A percentile compares a stretch with the other conserved stretches of the same genome.
phyloP scores from a whole-genome alignment of 2,797 vertebrate genomes.

The Taeniopygia guttata region DNA sequence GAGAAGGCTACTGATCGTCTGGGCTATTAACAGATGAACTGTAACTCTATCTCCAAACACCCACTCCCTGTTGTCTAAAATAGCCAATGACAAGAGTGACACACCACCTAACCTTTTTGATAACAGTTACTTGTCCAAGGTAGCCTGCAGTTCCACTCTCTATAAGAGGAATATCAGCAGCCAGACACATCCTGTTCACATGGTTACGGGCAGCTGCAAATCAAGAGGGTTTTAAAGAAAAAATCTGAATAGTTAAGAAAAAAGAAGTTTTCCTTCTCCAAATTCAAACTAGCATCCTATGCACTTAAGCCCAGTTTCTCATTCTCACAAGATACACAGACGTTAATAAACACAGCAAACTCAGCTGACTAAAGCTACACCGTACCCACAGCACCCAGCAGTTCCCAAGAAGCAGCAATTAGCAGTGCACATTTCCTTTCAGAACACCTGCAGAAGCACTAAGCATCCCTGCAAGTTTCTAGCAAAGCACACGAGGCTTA shows the following conservation, averaged over 20 bases:
- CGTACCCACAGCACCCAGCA: background rate
- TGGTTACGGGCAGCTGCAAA: constrained; percentile 92
- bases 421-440: background rate
- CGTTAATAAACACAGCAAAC: background rate
- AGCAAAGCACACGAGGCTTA: background rate
- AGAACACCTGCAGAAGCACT: background rate
- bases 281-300: background rate
- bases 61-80: constrained; percentile 2
- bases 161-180: constrained; percentile 93
- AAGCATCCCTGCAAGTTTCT: background rate
- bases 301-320: background rate
- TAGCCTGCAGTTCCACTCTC: constrained; percentile 97
- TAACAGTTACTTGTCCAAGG: constrained; percentile 95
- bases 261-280: background rate
- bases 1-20: background rate
- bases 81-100: background rate
- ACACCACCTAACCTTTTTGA: constrained; percentile 88
- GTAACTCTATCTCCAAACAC: background rate
- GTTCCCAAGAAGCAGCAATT: background rate
- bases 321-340: background rate
- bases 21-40: background rate
- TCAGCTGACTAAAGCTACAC: background rate
- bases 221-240: constrained; percentile 1
- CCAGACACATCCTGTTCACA: constrained; percentile 97
- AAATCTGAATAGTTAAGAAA: background rate